Percentiles rank a stretch among this genome's conserved stretches.
phyloP scores from a whole-genome alignment of 2,888 invertebrate genomes.

The Ypsolopha sequella region DNA sequence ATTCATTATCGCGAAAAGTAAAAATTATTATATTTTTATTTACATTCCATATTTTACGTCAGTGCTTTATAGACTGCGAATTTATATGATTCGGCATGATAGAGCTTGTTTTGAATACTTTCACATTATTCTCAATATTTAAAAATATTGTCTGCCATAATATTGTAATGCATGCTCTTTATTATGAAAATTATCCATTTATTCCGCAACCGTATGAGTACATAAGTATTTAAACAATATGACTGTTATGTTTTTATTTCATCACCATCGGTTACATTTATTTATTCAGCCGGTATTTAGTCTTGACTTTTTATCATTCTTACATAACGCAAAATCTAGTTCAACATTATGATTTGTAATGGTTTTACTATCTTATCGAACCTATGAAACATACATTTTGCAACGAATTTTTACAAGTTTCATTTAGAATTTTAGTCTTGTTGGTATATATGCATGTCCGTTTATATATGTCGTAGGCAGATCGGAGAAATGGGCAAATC shows the following conservation, averaged over 20 bases:
- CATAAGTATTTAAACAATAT: background rate
- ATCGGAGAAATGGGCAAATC: no score
- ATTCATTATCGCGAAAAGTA: no score
- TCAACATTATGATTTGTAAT: no score
- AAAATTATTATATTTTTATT: no score
- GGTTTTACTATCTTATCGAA: no score
- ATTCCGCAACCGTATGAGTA: background rate
- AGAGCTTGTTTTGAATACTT: background rate
- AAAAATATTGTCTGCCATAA: background rate
- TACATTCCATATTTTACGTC: no score
- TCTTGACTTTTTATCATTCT: slow-evolving; percentile 4
- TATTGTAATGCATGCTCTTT: background rate
- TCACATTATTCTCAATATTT: no score
- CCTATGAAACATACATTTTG: no score
- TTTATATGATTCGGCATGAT: background rate
- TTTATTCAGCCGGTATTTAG: slow-evolving; percentile 13
- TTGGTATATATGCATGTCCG: background rate
- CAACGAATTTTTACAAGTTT: no score
- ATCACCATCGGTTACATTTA: background rate
- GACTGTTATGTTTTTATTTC: background rate
- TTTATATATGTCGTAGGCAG: no score
- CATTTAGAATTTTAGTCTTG: background rate
- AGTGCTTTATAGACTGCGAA: no score
- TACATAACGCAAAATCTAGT: no score
- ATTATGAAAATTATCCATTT: background rate